These are phyloP conservation scores for Asarcornis scutulata DNA, from an alignment of 2,113 vertebrate genomes.

Conservation along the genomic window DNA sequence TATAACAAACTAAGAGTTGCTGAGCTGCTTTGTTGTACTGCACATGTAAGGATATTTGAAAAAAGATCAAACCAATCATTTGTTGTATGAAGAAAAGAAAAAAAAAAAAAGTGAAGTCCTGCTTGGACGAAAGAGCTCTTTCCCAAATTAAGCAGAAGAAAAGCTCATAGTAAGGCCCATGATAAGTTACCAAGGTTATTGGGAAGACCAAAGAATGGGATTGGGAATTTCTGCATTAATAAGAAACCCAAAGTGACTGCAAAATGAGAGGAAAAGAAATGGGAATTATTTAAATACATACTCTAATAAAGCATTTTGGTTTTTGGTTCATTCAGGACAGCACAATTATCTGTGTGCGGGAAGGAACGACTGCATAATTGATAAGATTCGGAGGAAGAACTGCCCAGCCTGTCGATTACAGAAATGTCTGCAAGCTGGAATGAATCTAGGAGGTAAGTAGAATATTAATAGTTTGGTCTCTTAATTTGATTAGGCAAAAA, in stretches of 20 bases:
- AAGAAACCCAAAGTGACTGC: background rate
- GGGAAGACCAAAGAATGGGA: background rate
- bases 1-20: background rate
- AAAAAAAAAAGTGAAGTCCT: background rate
- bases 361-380: conserved; percentile 99
- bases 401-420: conserved; percentile 98
- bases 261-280: background rate
- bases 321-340: conserved; percentile 86
- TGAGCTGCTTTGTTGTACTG: background rate
- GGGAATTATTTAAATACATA: conserved; percentile 12
- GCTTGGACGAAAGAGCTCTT: background rate
- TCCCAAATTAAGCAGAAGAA: background rate
- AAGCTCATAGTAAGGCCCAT: background rate
- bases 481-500: conserved; percentile 52
- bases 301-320: conserved; percentile 37
- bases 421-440: conserved; percentile 99
- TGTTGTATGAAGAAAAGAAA: background rate
- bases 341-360: conserved; percentile 99
- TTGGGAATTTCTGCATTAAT: background rate
- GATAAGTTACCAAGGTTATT: background rate
- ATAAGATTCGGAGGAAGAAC: conserved; percentile 99
- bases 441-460: conserved; percentile 97
- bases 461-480: conserved; percentile 23
- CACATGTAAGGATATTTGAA: background rate
- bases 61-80: background rate